Base-by-base conservation (phyloP, 2,113 vertebrate genomes). In the Ellobius talpinus region DNA sequence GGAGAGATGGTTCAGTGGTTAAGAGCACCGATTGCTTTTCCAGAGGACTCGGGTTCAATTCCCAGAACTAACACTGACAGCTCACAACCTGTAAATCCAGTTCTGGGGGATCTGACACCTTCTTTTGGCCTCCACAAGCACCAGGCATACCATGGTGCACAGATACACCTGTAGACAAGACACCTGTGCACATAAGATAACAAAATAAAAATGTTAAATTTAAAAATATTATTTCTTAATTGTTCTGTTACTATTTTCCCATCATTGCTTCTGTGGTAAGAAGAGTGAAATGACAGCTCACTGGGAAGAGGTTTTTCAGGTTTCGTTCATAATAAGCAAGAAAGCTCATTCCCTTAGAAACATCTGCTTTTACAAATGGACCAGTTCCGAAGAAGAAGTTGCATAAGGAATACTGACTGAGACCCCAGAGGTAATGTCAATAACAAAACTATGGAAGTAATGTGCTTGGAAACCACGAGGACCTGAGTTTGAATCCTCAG, bases 331-430 rank as follows among this genome's bases (percentile, higher is more conserved):
- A 95, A 21, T 29, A 90, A 78, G 47, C 79, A 73, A 39, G 84
- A 79, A 95, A 93, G 66, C 24, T 3, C 68, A 52, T 84, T 87
- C 33, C 47, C 89, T 85, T 29, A 39, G 24, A 88, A 90, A 74
- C 24, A 77, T 79, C 70, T 78, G 66, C 63, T 92, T 93, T 84
- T 82, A 94, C 72, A 90, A 78, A 74, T 63, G 68, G 79, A 5
- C 88, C 77, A 95, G 50, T n/a, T 90, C 45, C 36, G 24, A 96
- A 85, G 39, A 90, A 87, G 55, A 63, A 93, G 52, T 50, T 31
- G 42, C 73, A 29, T n/a, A 77, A 89, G 50, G 70, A 76, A 3
- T 61, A 90, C 61, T 87, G 66, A 87, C 78, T 94, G 50, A 92
- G 86, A 76, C 88, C 16, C 73, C 52, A 42, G 86, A 93, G 24